A percentile compares a stretch with the other conserved stretches of the same genome.
Conservation (phyloP, 2,888 invertebrate species). For the Volucella inanis region DNA sequence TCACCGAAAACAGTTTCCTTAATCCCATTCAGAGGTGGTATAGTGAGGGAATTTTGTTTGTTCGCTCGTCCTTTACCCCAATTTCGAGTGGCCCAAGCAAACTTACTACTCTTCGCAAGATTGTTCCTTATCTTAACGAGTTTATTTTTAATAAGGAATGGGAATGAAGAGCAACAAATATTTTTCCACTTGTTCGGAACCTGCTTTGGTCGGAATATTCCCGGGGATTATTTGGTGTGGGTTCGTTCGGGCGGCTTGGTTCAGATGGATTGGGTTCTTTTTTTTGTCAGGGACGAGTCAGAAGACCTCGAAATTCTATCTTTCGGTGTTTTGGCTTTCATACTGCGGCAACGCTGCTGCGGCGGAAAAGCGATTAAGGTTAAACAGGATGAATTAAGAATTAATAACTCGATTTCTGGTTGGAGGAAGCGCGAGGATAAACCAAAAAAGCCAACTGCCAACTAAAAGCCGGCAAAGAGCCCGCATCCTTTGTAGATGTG, state of each 20-base stretch:
- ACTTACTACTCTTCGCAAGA: slow-evolving; percentile 47
- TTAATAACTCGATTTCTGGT: slow-evolving; percentile 73
- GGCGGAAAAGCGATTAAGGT: slow-evolving; percentile 65
- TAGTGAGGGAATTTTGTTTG: slow-evolving; percentile 10
- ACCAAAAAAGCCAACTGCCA: slow-evolving; percentile 24
- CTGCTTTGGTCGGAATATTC: slow-evolving; percentile 1
- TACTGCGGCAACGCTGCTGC: slow-evolving; percentile 43
- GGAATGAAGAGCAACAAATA: slow-evolving; percentile 44
- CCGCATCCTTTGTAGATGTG: slow-evolving; percentile 39
- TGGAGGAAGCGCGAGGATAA: slow-evolving; percentile 48
- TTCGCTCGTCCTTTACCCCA: slow-evolving; percentile 20
- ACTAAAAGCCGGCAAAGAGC: slow-evolving; percentile 15
- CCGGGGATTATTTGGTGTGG: neutral
- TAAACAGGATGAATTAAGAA: slow-evolving; percentile 74
- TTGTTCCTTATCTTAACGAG: slow-evolving; percentile 72
- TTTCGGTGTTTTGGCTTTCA: slow-evolving; percentile 19
- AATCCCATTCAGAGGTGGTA: neutral
- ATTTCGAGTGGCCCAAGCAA: neutral
- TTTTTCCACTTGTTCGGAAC: slow-evolving; percentile 17
- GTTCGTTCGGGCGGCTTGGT: no score
- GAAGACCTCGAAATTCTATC: slow-evolving; percentile 51
- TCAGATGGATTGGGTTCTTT: slow-evolving; percentile 50
- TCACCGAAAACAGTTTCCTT: slow-evolving; percentile 30
- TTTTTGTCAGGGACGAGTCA: slow-evolving; percentile 20
- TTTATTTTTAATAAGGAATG: slow-evolving; percentile 68